Conservation (phyloP, 2,888 invertebrate species). For the Ischnus inquisitorius region DNA sequence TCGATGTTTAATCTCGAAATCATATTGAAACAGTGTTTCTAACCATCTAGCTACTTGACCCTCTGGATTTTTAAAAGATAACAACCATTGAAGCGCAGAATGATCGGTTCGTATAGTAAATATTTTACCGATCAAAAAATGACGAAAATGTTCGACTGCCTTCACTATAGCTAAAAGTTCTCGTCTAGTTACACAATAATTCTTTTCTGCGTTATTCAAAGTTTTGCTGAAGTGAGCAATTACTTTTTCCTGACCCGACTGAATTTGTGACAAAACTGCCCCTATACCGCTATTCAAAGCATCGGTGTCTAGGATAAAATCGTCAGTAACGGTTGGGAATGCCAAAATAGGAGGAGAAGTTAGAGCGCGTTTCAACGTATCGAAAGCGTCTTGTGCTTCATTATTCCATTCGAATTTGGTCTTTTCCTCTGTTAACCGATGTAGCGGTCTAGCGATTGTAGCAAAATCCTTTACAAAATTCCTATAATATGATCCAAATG, state of each 20-base stretch:
- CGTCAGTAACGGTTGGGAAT: neutral
- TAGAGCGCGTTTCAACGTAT: neutral
- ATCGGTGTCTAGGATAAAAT: slow-evolving; percentile 39
- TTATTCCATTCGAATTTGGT: slow-evolving; percentile 23
- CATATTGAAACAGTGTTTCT: slow-evolving; percentile 74
- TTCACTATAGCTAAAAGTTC: slow-evolving; percentile 75
- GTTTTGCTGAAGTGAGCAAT: slow-evolving; percentile 47
- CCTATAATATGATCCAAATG: slow-evolving; percentile 55
- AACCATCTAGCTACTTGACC: slow-evolving; percentile 80
- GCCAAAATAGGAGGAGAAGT: slow-evolving; percentile 55
- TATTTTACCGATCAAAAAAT: slow-evolving; percentile 75
- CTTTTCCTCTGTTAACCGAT: slow-evolving; percentile 29
- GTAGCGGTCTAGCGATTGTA: slow-evolving; percentile 38
- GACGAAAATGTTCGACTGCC: slow-evolving; percentile 75
- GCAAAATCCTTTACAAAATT: slow-evolving; percentile 53
- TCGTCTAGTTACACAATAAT: slow-evolving; percentile 73
- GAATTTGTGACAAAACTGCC: slow-evolving; percentile 46
- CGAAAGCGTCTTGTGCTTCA: slow-evolving; percentile 29
- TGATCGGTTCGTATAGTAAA: slow-evolving; percentile 78
- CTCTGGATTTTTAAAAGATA: slow-evolving; percentile 78
- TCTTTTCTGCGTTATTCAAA: slow-evolving; percentile 32
- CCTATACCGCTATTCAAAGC: slow-evolving; percentile 48
- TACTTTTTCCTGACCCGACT: slow-evolving; percentile 39
- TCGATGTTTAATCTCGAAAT: slow-evolving; percentile 73
- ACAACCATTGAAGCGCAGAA: slow-evolving; percentile 77